Evolutionary conservation across 2,113 vertebrate genomes (phyloP).

Genomic region (Aythya baeri): DNA sequence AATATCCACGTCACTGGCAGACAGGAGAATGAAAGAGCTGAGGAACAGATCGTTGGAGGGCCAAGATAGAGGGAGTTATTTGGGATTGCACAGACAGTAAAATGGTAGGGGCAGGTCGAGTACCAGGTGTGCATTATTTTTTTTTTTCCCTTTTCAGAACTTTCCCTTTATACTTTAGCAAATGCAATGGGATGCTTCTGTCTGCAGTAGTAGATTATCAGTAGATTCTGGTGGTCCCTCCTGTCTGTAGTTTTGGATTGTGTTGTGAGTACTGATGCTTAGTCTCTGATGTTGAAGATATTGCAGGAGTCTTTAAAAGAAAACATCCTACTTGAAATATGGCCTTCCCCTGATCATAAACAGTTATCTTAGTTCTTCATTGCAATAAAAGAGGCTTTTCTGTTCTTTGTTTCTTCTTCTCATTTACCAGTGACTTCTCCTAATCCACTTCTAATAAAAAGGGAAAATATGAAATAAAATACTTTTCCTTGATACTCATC

Average conservation of each 20-base stretch:
- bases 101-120: background rate
- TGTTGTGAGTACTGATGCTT: background rate
- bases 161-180: background rate
- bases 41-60: background rate
- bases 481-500: background rate
- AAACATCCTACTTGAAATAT: background rate
- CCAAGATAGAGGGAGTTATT: background rate
- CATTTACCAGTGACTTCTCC: background rate
- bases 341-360: background rate
- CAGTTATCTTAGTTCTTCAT: background rate
- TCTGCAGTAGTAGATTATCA: background rate
- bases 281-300: background rate
- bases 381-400: background rate
- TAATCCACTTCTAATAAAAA: constrained; percentile 37
- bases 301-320: constrained; percentile 35
- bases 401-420: background rate
- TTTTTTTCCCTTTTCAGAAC: background rate
- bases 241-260: background rate
- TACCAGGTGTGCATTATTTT: background rate
- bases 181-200: background rate
- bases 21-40: background rate
- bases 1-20: background rate
- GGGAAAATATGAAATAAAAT: background rate
- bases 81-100: background rate
- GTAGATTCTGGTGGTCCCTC: background rate